Evolutionary conservation across 1,140 invertebrate genomes (phyloP).

Genomic region (Neodiprion fabricii): DNA sequence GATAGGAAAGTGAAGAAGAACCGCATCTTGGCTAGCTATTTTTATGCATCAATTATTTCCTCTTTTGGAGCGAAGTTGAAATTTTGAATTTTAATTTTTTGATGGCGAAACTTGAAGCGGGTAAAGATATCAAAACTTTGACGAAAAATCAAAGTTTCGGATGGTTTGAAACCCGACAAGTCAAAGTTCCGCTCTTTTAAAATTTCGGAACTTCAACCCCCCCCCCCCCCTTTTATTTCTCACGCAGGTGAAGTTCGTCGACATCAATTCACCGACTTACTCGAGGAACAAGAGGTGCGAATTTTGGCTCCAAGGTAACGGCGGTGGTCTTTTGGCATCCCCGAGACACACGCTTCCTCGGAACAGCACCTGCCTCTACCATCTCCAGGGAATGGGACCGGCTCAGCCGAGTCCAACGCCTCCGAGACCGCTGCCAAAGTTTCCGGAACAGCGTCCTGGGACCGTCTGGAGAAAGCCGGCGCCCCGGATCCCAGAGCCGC

Average conservation of each 20-base stretch:
- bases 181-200: no score
- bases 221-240: neutral
- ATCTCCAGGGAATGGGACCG: constrained; percentile 71
- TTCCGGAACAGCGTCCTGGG: constrained; percentile 66
- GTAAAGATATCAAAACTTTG: no score
- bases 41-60: no score
- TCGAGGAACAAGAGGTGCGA: constrained; percentile 85
- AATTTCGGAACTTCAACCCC: no score
- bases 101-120: no score
- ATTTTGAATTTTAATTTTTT: no score
- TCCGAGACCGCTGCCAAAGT: constrained; percentile 66
- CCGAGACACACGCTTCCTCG: constrained; percentile 82
- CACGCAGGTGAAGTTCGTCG: constrained; percentile 79
- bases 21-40: no score
- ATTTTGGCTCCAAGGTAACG: constrained; percentile 82
- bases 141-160: no score
- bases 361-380: constrained; percentile 87
- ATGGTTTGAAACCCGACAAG: no score
- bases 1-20: no score
- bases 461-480: constrained; percentile 65
- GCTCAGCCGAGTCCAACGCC: constrained; percentile 65
- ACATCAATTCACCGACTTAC: constrained; percentile 79
- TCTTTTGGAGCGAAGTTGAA: no score
- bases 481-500: constrained; percentile 63
- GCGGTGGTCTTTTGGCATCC: constrained; percentile 78